Conservation (phyloP, 2,888 invertebrate species). For the Ormia ochracea region DNA sequence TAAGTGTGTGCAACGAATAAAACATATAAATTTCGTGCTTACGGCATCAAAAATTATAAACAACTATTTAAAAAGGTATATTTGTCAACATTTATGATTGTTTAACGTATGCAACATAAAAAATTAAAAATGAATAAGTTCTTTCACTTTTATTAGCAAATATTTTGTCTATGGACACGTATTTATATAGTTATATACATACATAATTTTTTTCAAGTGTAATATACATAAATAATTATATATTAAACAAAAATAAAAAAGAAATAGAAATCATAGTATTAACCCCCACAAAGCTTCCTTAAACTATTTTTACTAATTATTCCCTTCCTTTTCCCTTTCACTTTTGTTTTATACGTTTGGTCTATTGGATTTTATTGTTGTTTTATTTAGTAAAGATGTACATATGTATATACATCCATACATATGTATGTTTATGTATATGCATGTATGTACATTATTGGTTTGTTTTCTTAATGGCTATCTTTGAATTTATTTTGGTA, state of each 20-base stretch:
- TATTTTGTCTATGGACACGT: too few species aligned
- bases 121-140: slow-evolving; percentile 16
- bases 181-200: too few species aligned
- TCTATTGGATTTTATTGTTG: not conserved
- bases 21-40: slow-evolving; percentile 1
- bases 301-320: not conserved
- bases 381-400: not conserved
- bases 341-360: not conserved
- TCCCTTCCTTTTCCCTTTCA: slow-evolving; percentile 28
- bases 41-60: slow-evolving; percentile 29
- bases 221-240: not conserved
- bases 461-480: not conserved
- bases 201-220: too few species aligned
- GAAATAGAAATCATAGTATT: not conserved
- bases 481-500: slow-evolving; percentile 19
- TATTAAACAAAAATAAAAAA: not conserved
- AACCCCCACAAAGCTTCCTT: not conserved
- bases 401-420: too few species aligned
- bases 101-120: not conserved
- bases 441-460: not conserved
- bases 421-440: too few species aligned
- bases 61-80: slow-evolving; percentile 32
- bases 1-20: not conserved
- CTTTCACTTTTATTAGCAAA: slow-evolving; percentile 36
- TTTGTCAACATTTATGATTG: not conserved